A percentile compares a stretch with the other conserved stretches of the same genome.
phyloP scores from a whole-genome alignment of 2,113 vertebrate genomes.

The Poeciliopsis occidentalis region DNA sequence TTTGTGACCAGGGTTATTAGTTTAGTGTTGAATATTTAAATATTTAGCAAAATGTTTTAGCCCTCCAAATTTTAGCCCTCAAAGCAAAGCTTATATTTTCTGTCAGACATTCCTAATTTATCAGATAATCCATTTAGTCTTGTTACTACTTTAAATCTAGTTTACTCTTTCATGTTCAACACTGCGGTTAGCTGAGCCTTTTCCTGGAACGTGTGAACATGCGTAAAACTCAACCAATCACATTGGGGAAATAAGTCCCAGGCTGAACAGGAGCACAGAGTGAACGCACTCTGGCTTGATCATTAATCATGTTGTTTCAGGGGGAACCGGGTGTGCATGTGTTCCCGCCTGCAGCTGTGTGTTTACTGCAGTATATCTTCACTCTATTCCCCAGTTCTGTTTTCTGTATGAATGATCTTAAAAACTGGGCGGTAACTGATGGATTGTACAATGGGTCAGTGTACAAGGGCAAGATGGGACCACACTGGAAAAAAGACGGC shows the following conservation, averaged over 20 bases:
- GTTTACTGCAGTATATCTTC: slow-evolving; percentile 17
- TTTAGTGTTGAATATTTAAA: not conserved
- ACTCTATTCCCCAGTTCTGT: slow-evolving; percentile 15
- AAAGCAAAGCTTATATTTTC: not conserved
- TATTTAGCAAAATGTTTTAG: not conserved
- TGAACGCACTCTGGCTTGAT: slow-evolving; percentile 26
- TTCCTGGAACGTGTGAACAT: not conserved
- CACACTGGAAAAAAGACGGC: slow-evolving; percentile 48
- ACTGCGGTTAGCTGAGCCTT: not conserved
- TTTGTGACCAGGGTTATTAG: not conserved
- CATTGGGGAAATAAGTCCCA: not conserved
- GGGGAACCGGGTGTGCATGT: slow-evolving; percentile 7
- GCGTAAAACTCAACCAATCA: slow-evolving; percentile 3
- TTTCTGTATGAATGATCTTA: slow-evolving; percentile 53
- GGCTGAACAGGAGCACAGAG: slow-evolving; percentile 8
- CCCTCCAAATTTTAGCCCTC: not conserved
- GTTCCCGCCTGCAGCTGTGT: slow-evolving; percentile 4
- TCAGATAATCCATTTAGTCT: not conserved
- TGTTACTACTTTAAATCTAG: not conserved
- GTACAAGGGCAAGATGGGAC: slow-evolving; percentile 60
- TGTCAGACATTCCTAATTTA: not conserved
- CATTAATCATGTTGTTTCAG: slow-evolving; percentile 42
- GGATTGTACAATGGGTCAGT: slow-evolving; percentile 65
- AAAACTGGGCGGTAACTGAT: slow-evolving; percentile 66
- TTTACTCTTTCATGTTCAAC: not conserved